phyloP scores from a whole-genome alignment of 2,797 vertebrate genomes.

The Sebastes wilsoni region DNA sequence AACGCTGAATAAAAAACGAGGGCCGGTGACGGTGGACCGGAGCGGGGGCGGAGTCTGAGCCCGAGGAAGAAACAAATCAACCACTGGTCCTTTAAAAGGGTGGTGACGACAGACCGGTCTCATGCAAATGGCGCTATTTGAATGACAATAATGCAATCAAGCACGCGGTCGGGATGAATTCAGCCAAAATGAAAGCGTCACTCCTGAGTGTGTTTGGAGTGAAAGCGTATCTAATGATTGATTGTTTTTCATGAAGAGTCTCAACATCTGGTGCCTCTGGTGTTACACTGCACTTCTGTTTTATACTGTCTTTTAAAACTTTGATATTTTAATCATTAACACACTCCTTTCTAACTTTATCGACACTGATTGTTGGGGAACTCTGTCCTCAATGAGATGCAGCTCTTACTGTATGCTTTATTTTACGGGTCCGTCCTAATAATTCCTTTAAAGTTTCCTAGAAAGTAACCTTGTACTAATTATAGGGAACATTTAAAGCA shows the following conservation, averaged over 20 bases:
- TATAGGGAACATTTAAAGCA: neutral
- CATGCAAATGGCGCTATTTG: conserved; percentile 52
- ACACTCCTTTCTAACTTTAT: conserved; percentile 1
- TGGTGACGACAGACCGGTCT: neutral
- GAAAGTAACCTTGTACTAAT: neutral
- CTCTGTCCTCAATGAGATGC: neutral
- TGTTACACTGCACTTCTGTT: conserved; percentile 23
- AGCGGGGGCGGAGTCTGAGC: conserved; percentile 93
- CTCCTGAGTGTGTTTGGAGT: conserved; percentile 26
- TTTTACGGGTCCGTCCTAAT: neutral
- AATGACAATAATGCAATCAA: conserved; percentile 72
- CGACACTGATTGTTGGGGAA: conserved; percentile 14
- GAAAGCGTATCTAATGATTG: conserved; percentile 47
- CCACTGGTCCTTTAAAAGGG: neutral
- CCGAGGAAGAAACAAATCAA: neutral
- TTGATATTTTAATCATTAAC: conserved; percentile 9
- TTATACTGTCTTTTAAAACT: conserved; percentile 37
- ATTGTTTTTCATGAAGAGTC: conserved; percentile 6
- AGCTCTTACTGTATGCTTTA: conserved; percentile 8
- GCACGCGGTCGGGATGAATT: conserved; percentile 13
- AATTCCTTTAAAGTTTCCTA: neutral
- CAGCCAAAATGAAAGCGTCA: conserved; percentile 54
- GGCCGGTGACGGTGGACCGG: conserved; percentile 90
- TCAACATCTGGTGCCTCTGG: conserved; percentile 49
- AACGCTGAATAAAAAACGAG: conserved; percentile 84